Percentiles rank a stretch among this genome's conserved stretches.
Evolutionary conservation across 2,888 invertebrate genomes (phyloP).

Genomic region (Lumbricus terrestris): DNA sequence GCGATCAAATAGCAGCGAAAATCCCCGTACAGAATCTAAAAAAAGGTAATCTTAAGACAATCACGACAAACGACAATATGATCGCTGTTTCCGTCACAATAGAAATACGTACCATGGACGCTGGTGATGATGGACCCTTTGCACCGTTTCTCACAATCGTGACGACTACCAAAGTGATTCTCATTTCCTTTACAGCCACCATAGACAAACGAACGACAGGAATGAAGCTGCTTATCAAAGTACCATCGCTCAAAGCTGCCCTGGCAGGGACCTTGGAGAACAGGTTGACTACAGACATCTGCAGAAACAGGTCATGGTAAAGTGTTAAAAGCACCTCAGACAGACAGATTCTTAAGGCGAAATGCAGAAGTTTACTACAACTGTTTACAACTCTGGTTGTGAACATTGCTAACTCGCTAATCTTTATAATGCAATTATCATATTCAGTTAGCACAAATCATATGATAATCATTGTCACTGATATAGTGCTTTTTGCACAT

Average conservation of each 20-base stretch:
- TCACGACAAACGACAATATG: background rate
- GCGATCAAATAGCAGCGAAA: background rate
- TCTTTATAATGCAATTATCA: too few species aligned
- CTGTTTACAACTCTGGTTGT: too few species aligned
- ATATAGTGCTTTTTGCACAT: too few species aligned
- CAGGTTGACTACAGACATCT: slow-evolving; percentile 45
- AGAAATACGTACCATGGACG: slow-evolving; percentile 14
- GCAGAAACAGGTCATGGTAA: background rate
- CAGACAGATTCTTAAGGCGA: background rate
- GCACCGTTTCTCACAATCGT: slow-evolving; percentile 33
- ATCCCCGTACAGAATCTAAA: background rate
- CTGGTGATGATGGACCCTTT: background rate
- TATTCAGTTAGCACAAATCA: too few species aligned
- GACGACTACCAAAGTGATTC: slow-evolving; percentile 35
- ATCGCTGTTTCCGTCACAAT: background rate
- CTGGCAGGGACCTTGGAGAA: slow-evolving; percentile 42
- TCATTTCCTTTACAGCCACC: slow-evolving; percentile 39
- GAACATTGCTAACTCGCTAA: too few species aligned
- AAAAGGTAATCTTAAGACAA: background rate
- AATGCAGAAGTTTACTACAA: background rate
- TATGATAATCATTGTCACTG: too few species aligned
- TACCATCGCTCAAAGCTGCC: slow-evolving; percentile 38
- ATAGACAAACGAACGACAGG: slow-evolving; percentile 38
- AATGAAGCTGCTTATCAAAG: slow-evolving; percentile 35
- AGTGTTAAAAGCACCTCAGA: background rate